These are phyloP conservation scores for Eurypyga helias DNA, from an alignment of 2,113 vertebrate species.

Conservation along the genomic window DNA sequence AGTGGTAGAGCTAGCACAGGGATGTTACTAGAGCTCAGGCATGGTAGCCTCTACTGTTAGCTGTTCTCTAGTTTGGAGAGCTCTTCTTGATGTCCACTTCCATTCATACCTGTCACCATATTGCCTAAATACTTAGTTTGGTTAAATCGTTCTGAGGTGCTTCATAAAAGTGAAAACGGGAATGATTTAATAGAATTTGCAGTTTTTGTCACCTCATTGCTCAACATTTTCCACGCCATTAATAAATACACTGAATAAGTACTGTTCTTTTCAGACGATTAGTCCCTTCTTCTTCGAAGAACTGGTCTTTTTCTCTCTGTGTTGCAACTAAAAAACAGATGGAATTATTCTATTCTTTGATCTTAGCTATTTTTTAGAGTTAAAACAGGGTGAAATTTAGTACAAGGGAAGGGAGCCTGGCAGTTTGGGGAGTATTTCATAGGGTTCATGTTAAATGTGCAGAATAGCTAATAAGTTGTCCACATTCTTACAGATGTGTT, in stretches of 20 bases:
- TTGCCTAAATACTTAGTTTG: not conserved
- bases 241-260: not conserved
- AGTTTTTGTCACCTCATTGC: conserved; percentile 4
- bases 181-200: not conserved
- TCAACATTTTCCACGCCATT: conserved; percentile 1
- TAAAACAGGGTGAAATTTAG: not conserved
- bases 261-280: not conserved
- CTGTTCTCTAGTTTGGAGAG: not conserved
- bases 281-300: not conserved
- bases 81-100: not conserved
- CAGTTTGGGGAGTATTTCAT: not conserved
- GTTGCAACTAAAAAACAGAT: not conserved
- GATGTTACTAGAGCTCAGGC: not conserved
- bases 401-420: not conserved
- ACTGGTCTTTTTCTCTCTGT: not conserved
- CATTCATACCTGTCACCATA: not conserved
- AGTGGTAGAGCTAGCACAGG: not conserved
- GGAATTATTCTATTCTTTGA: not conserved
- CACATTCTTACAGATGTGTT: not conserved
- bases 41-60: not conserved
- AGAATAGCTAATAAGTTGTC: not conserved
- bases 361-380: not conserved
- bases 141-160: not conserved
- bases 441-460: not conserved
- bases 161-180: not conserved